A percentile compares a stretch with the other conserved stretches of the same genome.
Evolutionary conservation across 2,113 vertebrate genomes (phyloP).

Genomic region (Sinocyclocheilus grahami): DNA sequence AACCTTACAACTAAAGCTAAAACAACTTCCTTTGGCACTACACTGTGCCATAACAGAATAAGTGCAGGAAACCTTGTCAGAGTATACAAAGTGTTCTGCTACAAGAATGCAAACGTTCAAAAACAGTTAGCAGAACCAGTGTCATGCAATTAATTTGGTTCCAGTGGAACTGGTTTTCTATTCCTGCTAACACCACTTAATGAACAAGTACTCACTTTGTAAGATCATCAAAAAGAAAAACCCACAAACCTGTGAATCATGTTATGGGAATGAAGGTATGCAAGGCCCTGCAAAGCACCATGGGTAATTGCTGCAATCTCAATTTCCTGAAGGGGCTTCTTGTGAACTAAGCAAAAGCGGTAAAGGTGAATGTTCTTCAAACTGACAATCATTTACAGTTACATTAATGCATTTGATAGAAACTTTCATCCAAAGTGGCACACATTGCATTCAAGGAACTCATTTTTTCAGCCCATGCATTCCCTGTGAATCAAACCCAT

Average conservation of each 20-base stretch:
- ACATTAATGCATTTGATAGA: background rate
- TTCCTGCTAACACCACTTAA: background rate
- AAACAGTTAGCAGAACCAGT: background rate
- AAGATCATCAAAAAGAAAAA: background rate
- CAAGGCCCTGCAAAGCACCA: slow-evolving; percentile 89
- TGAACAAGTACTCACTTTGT: background rate
- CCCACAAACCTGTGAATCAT: slow-evolving; percentile 88
- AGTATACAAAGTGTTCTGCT: background rate
- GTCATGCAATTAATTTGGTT: background rate
- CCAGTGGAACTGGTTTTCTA: background rate
- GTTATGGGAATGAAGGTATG: slow-evolving; percentile 92
- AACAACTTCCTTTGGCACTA: background rate
- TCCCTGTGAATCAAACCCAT: background rate
- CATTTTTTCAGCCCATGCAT: background rate
- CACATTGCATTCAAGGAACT: background rate
- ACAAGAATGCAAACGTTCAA: background rate
- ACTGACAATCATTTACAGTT: background rate
- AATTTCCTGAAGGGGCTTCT: slow-evolving; percentile 91
- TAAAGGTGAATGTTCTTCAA: background rate
- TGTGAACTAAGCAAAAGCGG: slow-evolving; percentile 80
- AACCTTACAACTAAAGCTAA: background rate
- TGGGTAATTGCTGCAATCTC: slow-evolving; percentile 94
- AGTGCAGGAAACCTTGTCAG: background rate
- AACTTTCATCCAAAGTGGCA: background rate
- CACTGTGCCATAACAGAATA: background rate